A percentile compares a stretch with the other conserved stretches of the same genome.
Conservation (phyloP, 2,797 vertebrate species). For the Buphagus erythrorhynchus region DNA sequence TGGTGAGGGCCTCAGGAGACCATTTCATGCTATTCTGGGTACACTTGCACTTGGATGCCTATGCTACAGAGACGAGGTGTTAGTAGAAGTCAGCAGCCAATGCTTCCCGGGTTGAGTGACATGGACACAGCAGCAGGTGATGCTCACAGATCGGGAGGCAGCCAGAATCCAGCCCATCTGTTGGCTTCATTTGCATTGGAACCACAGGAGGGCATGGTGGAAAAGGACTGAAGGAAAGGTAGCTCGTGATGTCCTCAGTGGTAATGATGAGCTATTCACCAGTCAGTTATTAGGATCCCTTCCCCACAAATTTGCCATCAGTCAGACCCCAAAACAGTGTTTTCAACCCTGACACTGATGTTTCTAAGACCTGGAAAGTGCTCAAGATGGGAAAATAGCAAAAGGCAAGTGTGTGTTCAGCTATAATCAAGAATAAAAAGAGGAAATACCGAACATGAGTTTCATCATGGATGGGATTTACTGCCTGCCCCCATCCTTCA, state of each 20-base stretch:
- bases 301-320: background rate
- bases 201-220: background rate
- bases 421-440: background rate
- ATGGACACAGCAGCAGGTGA: background rate
- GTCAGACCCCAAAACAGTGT: background rate
- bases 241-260: fast-evolving
- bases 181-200: background rate
- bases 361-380: background rate
- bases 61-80: background rate
- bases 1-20: background rate
- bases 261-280: background rate
- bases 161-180: background rate
- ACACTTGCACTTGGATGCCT: background rate
- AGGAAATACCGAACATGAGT: background rate
- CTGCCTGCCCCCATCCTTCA: background rate
- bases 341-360: background rate
- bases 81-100: background rate
- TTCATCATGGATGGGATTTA: background rate
- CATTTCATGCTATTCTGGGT: background rate
- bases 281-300: background rate
- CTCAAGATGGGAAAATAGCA: background rate
- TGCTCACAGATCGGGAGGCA: background rate
- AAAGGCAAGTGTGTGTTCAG: background rate
- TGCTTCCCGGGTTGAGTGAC: background rate
- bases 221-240: background rate